Percentiles rank a stretch among this genome's conserved stretches.
Conservation (phyloP, 2,113 vertebrate species). For the Oryzias celebensis region DNA sequence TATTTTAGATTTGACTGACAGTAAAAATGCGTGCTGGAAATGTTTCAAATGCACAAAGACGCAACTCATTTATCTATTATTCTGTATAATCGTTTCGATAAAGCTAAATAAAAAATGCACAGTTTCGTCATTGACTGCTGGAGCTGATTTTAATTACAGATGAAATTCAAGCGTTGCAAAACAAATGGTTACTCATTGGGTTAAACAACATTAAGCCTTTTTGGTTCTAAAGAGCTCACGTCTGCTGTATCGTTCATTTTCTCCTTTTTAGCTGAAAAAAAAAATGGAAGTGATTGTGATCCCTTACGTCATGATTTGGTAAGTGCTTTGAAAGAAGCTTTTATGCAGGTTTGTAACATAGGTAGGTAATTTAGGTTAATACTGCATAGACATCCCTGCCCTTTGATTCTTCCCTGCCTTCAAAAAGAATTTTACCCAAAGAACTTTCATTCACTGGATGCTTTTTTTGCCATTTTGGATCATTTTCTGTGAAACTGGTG, state of each 20-base stretch:
- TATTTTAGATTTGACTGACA: conserved; percentile 58
- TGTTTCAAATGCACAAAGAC: conserved; percentile 27
- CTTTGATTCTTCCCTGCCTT: background rate
- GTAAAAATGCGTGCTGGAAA: conserved; percentile 41
- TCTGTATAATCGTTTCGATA: conserved; percentile 2
- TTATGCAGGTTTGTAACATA: background rate
- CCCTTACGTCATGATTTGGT: background rate
- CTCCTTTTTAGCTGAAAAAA: background rate
- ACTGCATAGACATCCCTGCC: background rate
- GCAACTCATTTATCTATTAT: conserved; percentile 15
- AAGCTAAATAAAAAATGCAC: conserved; percentile 3
- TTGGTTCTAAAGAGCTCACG: background rate
- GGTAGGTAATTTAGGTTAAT: background rate
- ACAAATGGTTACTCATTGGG: background rate
- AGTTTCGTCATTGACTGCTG: background rate
- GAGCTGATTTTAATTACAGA: background rate
- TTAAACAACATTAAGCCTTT: background rate
- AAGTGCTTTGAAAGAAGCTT: background rate
- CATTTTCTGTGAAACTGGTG: background rate
- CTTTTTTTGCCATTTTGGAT: background rate
- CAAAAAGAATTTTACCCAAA: background rate
- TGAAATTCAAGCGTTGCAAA: background rate
- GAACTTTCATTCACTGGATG: background rate
- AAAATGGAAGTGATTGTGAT: background rate
- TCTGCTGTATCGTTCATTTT: background rate